A percentile compares a stretch with the other conserved stretches of the same genome.
Evolutionary conservation across 2,888 invertebrate genomes (phyloP).

Genomic region (Zele albiditarsus): DNA sequence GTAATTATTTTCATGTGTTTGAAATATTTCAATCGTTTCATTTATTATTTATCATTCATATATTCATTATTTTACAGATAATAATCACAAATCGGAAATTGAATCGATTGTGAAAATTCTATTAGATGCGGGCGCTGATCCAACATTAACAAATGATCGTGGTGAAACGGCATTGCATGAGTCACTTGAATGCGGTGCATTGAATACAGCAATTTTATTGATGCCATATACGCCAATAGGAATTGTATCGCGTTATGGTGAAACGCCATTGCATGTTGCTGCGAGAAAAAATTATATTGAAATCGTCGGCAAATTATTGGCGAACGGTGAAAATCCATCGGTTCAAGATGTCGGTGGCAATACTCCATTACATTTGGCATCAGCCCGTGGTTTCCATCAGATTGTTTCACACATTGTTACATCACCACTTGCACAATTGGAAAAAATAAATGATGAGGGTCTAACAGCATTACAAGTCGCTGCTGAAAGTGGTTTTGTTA

Average conservation of each 20-base stretch:
- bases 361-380: conserved; percentile 70
- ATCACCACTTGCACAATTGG: conserved; percentile 64
- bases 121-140: conserved; percentile 67
- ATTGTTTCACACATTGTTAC: conserved; percentile 67
- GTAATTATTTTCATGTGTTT: conserved; percentile 42
- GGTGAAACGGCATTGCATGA: conserved; percentile 70
- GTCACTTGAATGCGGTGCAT: conserved; percentile 61
- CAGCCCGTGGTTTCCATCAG: conserved; percentile 68
- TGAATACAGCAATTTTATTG: conserved; percentile 59
- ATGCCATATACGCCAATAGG: conserved; percentile 58
- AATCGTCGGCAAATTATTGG: conserved; percentile 61
- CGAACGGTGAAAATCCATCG: conserved; percentile 63
- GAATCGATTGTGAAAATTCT: conserved; percentile 62
- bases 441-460: conserved; percentile 66
- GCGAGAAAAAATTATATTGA: conserved; percentile 64
- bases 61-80: conserved; percentile 51
- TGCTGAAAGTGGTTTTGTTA: conserved; percentile 69
- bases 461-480: conserved; percentile 69
- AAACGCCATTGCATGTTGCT: conserved; percentile 69
- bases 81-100: conserved; percentile 57
- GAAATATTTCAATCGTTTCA: not conserved
- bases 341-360: conserved; percentile 67
- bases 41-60: too few species aligned
- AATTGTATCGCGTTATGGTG: conserved; percentile 65
- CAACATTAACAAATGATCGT: conserved; percentile 67